Evolutionary conservation across 1,140 invertebrate genomes (phyloP).

Genomic region (Papilio glaucus): DNA sequence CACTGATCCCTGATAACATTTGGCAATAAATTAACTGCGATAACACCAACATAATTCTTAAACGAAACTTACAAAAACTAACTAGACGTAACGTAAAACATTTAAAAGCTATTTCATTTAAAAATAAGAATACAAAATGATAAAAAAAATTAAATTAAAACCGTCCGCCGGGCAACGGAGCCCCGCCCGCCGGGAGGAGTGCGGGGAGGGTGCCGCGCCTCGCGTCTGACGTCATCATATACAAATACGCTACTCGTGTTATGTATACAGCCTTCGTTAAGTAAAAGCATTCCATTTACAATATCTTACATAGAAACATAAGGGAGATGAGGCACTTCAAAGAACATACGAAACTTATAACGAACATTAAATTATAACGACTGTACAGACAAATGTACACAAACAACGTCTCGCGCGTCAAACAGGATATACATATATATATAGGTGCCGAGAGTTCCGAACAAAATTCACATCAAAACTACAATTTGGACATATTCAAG

Average conservation of each 20-base stretch:
- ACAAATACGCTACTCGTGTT: conserved; percentile 64
- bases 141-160: conserved; percentile 53
- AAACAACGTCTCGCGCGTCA: conserved; percentile 48
- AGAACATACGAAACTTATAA: conserved; percentile 67
- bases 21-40: conserved; percentile 81
- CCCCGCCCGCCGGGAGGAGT: neutral
- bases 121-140: conserved; percentile 69
- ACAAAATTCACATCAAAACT: conserved; percentile 61
- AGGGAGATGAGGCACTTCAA: conserved; percentile 78
- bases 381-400: conserved; percentile 62
- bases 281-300: conserved; percentile 73
- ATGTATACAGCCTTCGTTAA: conserved; percentile 76
- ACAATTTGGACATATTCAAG: conserved; percentile 51
- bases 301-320: conserved; percentile 77
- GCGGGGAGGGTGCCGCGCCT: neutral
- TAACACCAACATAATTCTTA: conserved; percentile 76
- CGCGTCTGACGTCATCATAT: conserved; percentile 48
- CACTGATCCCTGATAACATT: conserved; percentile 67
- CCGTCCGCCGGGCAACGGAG: conserved; percentile 31
- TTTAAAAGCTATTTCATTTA: conserved; percentile 58
- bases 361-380: conserved; percentile 63
- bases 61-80: conserved; percentile 62
- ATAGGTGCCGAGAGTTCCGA: conserved; percentile 57
- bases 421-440: conserved; percentile 78
- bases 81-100: conserved; percentile 51